phyloP scores from a whole-genome alignment of 2,797 vertebrate species.

The Anguilla marmorata region DNA sequence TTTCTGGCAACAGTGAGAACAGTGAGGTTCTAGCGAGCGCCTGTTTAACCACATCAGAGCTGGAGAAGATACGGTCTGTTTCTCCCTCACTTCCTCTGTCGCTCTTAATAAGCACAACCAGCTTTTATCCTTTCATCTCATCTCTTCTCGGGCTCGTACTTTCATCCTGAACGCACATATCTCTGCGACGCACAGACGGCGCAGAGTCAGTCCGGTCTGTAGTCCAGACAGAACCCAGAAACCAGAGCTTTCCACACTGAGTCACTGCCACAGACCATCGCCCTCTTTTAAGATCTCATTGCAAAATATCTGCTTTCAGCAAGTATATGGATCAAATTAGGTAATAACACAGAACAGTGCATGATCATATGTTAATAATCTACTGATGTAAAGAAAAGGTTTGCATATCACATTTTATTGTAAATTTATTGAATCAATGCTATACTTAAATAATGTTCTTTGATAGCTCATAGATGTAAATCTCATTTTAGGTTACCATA shows the following conservation, averaged over 20 bases:
- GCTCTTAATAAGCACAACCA: background rate
- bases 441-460: background rate
- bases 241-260: background rate
- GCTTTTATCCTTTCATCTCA: constrained; percentile 6
- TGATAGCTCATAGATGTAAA: background rate
- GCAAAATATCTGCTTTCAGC: background rate
- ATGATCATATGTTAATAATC: background rate
- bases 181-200: background rate
- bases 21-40: background rate
- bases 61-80: background rate
- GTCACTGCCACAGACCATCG: background rate
- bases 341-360: background rate
- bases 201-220: background rate
- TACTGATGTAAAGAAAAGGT: background rate
- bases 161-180: background rate
- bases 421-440: background rate
- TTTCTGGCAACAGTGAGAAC: background rate
- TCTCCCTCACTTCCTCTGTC: background rate
- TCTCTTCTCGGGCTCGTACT: background rate
- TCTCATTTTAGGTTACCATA: background rate
- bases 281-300: too few relatives aligned
- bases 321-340: background rate
- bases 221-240: background rate
- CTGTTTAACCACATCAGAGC: constrained; percentile 23
- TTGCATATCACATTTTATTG: background rate